A percentile compares a stretch with the other conserved stretches of the same genome.
Evolutionary conservation across 2,113 vertebrate species (phyloP).

Genomic region (Pao palembangensis): DNA sequence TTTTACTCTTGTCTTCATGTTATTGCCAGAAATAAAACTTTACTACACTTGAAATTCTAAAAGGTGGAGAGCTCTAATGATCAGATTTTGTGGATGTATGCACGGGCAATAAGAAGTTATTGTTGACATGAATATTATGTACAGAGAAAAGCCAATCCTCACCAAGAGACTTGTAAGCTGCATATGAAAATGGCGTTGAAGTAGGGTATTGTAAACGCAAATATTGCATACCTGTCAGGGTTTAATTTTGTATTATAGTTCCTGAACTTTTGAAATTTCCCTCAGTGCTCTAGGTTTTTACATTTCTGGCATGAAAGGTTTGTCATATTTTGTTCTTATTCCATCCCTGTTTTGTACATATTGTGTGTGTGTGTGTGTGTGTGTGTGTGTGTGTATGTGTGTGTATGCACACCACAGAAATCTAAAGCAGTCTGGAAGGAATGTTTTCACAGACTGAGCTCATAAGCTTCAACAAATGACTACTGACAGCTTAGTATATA

Average conservation of each 20-base stretch:
- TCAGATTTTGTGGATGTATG: conserved; percentile 5
- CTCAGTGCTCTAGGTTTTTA: neutral
- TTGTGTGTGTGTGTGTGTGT: neutral
- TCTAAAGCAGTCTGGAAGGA: conserved; percentile 20
- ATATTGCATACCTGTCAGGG: conserved; percentile 1
- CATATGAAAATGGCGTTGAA: conserved; percentile 7
- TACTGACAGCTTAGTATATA: conserved; percentile 29
- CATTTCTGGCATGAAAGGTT: neutral
- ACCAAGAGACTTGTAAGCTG: neutral
- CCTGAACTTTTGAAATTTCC: conserved; percentile 9
- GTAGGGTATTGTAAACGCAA: conserved; percentile 8
- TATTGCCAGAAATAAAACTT: conserved; percentile 5
- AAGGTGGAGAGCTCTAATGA: neutral
- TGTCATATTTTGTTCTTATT: neutral
- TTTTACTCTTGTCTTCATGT: neutral
- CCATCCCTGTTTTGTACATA: neutral
- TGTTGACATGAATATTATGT: conserved; percentile 14
- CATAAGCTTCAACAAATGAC: conserved; percentile 52
- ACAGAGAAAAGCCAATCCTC: conserved; percentile 7
- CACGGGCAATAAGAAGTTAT: conserved; percentile 5
- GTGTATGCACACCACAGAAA: too few species aligned
- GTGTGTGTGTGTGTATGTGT: neutral
- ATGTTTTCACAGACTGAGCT: conserved; percentile 60
- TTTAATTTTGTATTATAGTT: conserved; percentile 15
- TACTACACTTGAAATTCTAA: conserved; percentile 9